These are phyloP conservation scores for Orthonyx spaldingii DNA, from an alignment of 2,113 vertebrate genomes.

Conservation along the genomic window DNA sequence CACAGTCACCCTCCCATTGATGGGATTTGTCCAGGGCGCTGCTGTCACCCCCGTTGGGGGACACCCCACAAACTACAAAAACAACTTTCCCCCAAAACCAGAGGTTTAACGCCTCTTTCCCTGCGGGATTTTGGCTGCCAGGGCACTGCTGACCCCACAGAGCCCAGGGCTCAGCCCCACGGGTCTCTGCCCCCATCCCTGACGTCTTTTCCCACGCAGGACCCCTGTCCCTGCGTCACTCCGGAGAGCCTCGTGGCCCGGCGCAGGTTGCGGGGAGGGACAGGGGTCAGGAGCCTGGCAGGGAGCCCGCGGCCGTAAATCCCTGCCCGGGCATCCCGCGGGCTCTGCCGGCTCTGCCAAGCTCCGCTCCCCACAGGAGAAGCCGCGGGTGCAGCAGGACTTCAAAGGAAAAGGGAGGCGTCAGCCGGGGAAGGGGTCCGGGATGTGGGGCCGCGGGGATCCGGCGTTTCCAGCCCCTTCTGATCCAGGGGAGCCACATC, in stretches of 20 bases:
- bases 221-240: slow-evolving; percentile 45
- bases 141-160: neutral
- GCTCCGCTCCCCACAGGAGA: neutral
- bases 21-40: accelerated
- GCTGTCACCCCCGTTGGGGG: neutral
- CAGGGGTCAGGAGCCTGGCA: neutral
- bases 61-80: neutral
- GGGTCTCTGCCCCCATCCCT: neutral
- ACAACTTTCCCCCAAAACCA: accelerated
- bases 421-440: neutral
- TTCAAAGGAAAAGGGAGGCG: neutral
- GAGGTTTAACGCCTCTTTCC: neutral
- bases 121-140: neutral
- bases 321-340: neutral
- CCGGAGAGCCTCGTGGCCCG: neutral
- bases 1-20: accelerated
- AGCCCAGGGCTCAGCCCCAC: neutral
- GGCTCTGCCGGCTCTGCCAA: neutral
- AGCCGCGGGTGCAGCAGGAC: accelerated
- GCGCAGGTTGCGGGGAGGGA: neutral
- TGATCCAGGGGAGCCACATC: accelerated
- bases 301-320: slow-evolving; percentile 43
- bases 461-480: accelerated
- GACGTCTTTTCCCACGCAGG: slow-evolving; percentile 55
- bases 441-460: accelerated